Evolutionary conservation across 2,797 vertebrate genomes (phyloP), one percentile per base, ranked within the genome.

Genomic region (Malurus splendens): DNA sequence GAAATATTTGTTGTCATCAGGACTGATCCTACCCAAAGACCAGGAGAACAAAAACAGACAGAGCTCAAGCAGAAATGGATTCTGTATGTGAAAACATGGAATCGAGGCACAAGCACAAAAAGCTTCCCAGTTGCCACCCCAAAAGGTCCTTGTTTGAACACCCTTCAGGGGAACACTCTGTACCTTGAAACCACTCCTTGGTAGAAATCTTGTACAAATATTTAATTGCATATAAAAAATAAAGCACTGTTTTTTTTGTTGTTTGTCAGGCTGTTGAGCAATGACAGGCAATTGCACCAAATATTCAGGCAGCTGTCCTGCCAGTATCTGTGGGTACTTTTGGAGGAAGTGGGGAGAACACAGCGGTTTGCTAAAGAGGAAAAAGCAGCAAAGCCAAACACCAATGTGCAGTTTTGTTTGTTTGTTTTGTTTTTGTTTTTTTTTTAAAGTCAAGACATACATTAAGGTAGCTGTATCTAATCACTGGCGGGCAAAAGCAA

Each of bases 121-220:
- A 74, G 11, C 51, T 11, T 36, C 19, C 56, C 39, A 14, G 0
- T 1, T 84, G 36, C 65, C 72, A 76, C 83, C 78, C 50, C 78
- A 85, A 47, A 88, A 90, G 44, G 47, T 57, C 60, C 57, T 57
- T 47, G 67, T 59, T 36, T 70, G 50, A 92, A 60, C 4, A 86
- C 42, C 64, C 83, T 80, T 65, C 62, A 38, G 52, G 82, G 56
- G 61, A 89, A 87, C 80, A 2, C 22, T 7, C 74, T 22, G 83
- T 79, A 84, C 88, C 93, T 74, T 67, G 50, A 90, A 88, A 32
- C 81, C 65, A 33, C 42, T 74, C 84, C 90, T 71, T 64, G 65
- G 61, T 81, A 88, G 51, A 57, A 73, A 22, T 1, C 18, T 61
- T 55, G 17, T 1, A 27, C 90, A 85, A 72, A 86, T 82, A 87